phyloP scores from a whole-genome alignment of 2,888 invertebrate genomes.

The Piscicola geometra region DNA sequence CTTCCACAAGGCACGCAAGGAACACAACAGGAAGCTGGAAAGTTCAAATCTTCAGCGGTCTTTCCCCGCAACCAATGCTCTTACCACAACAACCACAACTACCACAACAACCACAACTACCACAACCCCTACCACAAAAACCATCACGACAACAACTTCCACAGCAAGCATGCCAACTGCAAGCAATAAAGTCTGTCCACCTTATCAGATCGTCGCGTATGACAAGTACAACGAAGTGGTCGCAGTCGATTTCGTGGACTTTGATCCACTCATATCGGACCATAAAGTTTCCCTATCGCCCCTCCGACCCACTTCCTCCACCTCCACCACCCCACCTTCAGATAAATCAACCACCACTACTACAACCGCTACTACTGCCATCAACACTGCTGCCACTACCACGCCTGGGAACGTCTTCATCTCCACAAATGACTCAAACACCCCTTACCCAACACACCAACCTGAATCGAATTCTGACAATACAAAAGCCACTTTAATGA shows the following conservation, averaged over 20 bases:
- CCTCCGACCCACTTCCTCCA: background rate
- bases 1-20: background rate
- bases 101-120: background rate
- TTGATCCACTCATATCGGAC: background rate
- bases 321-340: background rate
- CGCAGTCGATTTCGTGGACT: background rate
- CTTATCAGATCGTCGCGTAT: slow-evolving; percentile 1
- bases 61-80: too few species aligned
- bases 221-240: background rate
- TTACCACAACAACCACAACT: background rate
- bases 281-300: background rate
- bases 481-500: too few species aligned
- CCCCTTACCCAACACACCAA: too few species aligned
- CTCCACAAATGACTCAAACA: too few species aligned
- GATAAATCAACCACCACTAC: background rate
- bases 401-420: background rate
- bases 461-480: too few species aligned
- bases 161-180: too few species aligned
- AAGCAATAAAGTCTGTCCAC: background rate
- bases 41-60: too few species aligned
- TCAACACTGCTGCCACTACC: background rate
- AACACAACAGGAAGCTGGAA: background rate
- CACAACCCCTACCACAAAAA: background rate
- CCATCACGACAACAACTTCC: background rate
- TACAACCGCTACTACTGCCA: background rate